Conservation (phyloP, 2,113 vertebrate species). For the Trochalopteron elliotii region DNA sequence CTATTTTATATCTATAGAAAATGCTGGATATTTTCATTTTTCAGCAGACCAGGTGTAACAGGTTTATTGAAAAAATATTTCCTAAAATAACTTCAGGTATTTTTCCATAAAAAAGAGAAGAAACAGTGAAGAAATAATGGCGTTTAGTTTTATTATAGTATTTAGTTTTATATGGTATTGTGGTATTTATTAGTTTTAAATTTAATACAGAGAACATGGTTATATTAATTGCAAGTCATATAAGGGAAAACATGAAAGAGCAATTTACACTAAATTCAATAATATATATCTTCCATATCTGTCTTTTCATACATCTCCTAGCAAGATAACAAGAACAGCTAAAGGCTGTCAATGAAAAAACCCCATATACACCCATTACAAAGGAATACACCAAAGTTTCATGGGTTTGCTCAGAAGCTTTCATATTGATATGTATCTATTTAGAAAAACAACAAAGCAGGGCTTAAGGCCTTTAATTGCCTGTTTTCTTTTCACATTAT, state of each 20-base stretch:
- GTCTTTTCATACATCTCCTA: not conserved
- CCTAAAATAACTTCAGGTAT: not conserved
- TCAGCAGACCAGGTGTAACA: not conserved
- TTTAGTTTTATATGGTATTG: too few relatives aligned
- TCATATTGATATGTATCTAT: not conserved
- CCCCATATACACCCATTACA: not conserved
- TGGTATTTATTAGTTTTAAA: not conserved
- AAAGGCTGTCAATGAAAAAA: not conserved
- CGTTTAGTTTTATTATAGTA: not conserved
- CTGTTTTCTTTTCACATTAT: not conserved
- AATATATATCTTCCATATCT: not conserved
- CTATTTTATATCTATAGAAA: not conserved
- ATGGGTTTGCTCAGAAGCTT: not conserved
- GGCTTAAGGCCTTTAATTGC: not conserved
- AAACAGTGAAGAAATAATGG: not conserved
- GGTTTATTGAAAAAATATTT: not conserved
- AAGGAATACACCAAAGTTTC: not conserved
- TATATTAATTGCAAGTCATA: not conserved
- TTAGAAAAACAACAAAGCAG: not conserved
- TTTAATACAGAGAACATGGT: not conserved
- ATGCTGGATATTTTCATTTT: not conserved
- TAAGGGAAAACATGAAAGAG: not conserved
- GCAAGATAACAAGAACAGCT: not conserved
- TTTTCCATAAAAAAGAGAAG: not conserved
- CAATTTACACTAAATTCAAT: not conserved